A percentile compares a stretch with the other conserved stretches of the same genome.
These are phyloP conservation scores for Agonopterix subpropinquella DNA, from an alignment of 2,888 invertebrate genomes.

Conservation along the genomic window DNA sequence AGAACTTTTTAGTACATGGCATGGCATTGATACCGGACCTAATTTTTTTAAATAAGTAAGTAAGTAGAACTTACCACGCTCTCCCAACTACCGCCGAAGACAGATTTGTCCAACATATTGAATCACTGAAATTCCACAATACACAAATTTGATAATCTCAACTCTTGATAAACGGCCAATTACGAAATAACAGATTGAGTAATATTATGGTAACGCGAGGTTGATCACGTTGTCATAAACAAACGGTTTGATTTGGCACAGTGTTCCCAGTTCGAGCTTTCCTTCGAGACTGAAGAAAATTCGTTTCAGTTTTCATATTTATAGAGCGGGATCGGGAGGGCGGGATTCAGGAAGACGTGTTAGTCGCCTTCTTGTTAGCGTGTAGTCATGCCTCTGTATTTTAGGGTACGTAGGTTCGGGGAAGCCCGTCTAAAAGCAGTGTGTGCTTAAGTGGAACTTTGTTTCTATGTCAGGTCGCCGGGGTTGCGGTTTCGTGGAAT, in stretches of 20 bases:
- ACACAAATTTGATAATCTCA: constrained; percentile 24
- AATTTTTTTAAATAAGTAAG: not conserved
- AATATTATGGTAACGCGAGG: constrained; percentile 30
- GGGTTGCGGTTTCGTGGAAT: constrained; percentile 6
- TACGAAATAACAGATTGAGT: constrained; percentile 26
- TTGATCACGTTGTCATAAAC: constrained; percentile 53
- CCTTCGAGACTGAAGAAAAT: constrained; percentile 64
- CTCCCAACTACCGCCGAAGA: constrained; percentile 68
- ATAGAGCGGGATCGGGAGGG: constrained; percentile 57
- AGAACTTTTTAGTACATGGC: too few relatives aligned
- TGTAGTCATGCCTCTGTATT: constrained; percentile 54
- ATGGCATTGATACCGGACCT: too few relatives aligned
- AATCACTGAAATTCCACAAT: constrained; percentile 28
- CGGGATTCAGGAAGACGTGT: constrained; percentile 59
- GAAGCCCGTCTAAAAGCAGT: constrained; percentile 40
- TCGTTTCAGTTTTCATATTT: constrained; percentile 54
- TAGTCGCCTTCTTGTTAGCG: constrained; percentile 51
- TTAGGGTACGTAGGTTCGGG: constrained; percentile 55
- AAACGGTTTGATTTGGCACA: constrained; percentile 50
- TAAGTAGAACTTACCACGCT: constrained; percentile 57
- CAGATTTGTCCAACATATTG: constrained; percentile 65
- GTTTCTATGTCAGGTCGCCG: constrained; percentile 18
- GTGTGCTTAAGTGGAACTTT: constrained; percentile 1
- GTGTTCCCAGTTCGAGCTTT: constrained; percentile 49
- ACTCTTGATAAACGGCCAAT: constrained; percentile 24